Evolutionary conservation across 2,888 invertebrate genomes (phyloP), one percentile per base, ranked within the genome.

Genomic region (Alsophila aescularia): DNA sequence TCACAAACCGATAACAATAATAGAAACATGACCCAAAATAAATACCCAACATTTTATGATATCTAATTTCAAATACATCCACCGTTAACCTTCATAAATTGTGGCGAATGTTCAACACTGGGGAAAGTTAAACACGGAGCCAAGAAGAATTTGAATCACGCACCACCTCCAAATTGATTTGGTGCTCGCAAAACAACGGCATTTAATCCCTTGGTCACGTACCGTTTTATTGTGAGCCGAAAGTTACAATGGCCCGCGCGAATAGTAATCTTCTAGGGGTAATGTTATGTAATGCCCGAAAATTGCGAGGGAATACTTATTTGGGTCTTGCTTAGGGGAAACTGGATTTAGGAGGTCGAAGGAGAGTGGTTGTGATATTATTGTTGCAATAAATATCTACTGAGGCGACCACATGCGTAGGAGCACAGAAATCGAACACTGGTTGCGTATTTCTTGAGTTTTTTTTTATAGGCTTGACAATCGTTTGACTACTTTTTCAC

Each of bases 171-270:
- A 85, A 86, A 87, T 86, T 87, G 87, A 86, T 85, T 87, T 81
- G 81, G 78, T 82, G 72, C 69, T 72, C 70, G 72, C 76, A 75
- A 85, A 64, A 84, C 77, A 74, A 73, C 69, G 72, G 67, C 81
- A 86, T 89, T 88, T 86, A 84, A 79, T 74, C 72, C 72, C 75
- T 77, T 47, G 69, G 82, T 84, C 90, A 90, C 89, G 89, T 85
- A 52, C 75, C 61, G 66, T 75, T 86, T 87, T 87, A 88, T 86
- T 85, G 85, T 85, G 82, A 80, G 80, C 79, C 79, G 81, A 81
- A 86, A 85, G 87, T 87, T 87, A 86, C 83, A 85, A 83, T 79
- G 73, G 68, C 67, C 60, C 64, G 58, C 66, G 67, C 72, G 79
- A 66, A 69, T 67, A 69, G 84, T 82, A 85, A 84, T 83, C 78